These are phyloP conservation scores for Amphilophus citrinellus DNA, from an alignment of 2,113 vertebrate genomes.

Conservation along the genomic window DNA sequence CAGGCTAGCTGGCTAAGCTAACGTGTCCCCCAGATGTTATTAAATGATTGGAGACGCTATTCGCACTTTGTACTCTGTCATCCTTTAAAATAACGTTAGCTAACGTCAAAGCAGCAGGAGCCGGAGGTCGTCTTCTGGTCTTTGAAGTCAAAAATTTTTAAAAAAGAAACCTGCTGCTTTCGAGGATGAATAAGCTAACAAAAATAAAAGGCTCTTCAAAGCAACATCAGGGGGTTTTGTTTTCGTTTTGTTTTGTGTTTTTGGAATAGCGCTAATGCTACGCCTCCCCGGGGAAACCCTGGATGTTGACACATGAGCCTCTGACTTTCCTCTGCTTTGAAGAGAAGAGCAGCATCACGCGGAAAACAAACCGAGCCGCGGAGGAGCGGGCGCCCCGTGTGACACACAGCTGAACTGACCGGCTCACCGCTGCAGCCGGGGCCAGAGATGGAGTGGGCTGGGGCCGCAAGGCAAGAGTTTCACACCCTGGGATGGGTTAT, in stretches of 20 bases:
- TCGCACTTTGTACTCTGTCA: constrained; percentile 77
- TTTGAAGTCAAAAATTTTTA: neutral
- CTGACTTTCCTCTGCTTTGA: constrained; percentile 72
- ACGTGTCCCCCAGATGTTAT: constrained; percentile 65
- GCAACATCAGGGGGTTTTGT: constrained; percentile 12
- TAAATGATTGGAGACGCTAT: constrained; percentile 66
- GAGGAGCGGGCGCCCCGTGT: constrained; percentile 72
- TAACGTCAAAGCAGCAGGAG: constrained; percentile 54
- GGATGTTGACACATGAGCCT: constrained; percentile 80
- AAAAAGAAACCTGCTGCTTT: neutral
- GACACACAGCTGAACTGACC: constrained; percentile 58
- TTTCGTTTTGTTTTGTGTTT: constrained; percentile 20
- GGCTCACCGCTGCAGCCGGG: neutral
- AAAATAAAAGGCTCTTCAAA: constrained; percentile 25
- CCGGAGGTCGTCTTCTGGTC: constrained; percentile 20
- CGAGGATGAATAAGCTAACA: neutral
- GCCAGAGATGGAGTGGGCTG: neutral
- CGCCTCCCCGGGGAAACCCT: constrained; percentile 72
- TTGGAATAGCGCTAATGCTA: constrained; percentile 61
- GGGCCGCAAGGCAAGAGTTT: too few species aligned
- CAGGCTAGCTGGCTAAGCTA: constrained; percentile 73
- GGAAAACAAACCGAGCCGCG: constrained; percentile 67
- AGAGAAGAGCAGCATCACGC: constrained; percentile 71
- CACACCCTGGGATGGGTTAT: neutral
- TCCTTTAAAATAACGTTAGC: constrained; percentile 68